Evolutionary conservation across 1,140 invertebrate species (phyloP), one percentile per base, ranked within the genome.

Genomic region (Ditylenchus dipsaci): DNA sequence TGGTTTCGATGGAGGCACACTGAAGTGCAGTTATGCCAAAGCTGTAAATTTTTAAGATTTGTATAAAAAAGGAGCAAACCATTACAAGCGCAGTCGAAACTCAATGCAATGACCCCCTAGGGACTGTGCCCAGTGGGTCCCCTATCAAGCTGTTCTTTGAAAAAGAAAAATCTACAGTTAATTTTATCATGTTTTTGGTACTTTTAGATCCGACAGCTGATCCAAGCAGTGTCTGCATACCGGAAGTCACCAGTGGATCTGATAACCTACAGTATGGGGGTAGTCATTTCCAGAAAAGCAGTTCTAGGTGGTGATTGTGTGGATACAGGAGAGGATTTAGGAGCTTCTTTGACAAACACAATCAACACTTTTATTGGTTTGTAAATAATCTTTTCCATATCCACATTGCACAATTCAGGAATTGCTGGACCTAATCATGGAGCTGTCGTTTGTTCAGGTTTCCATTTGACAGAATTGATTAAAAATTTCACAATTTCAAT

Each of bases 291-390:
- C n/a, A 68, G 75, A 67, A 76, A 76, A 63, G 72, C 74, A 26
- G 76, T 75, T 45, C 38, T 75, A 8, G 74, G 74, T 33, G 74
- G 74, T 1, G 11, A 29, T n/a, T 76, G 74, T 61, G 75, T 76
- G 7, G 75, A 76, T 15, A 76, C 74, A 9, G 65, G 65, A 19
- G 71, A 67, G 29, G 47, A 77, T 13, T 38, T 76, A 21, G 75
- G 75, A 9, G 19, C 21, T 42, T 67, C 75, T 11, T 17, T 76
- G 33, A 76, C 75, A 8, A 11, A 56, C 13, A 21, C 59, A 11
- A 43, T 76, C 38, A 53, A 74, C 45, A 75, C 70, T 27, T 76
- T 62, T 30, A 19, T 76, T 45, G 33, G 33, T 38, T 3, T 11
- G 33, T 3, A 5, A 11, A 38, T 11, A 38, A 5, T 38, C 33